A percentile compares a stretch with the other conserved stretches of the same genome.
These are phyloP conservation scores for Hyperopisus bebe DNA, from an alignment of 2,113 vertebrate species.

Conservation along the genomic window DNA sequence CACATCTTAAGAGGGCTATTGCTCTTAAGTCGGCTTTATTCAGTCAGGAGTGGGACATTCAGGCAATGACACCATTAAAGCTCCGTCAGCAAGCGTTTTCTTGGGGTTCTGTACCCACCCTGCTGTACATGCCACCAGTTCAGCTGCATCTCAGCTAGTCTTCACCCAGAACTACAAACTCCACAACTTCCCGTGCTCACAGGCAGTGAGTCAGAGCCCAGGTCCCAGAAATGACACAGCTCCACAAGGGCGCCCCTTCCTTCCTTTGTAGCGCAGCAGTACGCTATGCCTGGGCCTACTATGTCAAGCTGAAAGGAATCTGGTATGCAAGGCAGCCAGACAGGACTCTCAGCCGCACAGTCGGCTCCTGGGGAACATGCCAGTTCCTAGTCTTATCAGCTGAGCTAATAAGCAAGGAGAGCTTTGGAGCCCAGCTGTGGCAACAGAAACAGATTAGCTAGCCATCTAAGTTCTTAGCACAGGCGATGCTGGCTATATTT, in stretches of 20 bases:
- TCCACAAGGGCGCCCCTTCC: not conserved
- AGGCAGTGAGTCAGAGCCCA: not conserved
- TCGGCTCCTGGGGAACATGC: constrained; percentile 35
- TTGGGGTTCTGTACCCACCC: not conserved
- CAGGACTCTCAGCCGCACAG: constrained; percentile 35
- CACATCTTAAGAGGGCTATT: not conserved
- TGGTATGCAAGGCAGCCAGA: constrained; percentile 42
- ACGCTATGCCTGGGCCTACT: not conserved
- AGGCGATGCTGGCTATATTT: not conserved
- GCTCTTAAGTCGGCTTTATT: not conserved
- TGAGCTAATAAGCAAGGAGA: constrained; percentile 34
- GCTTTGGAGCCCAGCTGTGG: constrained; percentile 25
- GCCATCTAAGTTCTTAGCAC: not conserved
- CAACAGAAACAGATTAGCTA: constrained; percentile 30
- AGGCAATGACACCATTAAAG: not conserved
- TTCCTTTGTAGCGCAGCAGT: not conserved
- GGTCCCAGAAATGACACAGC: not conserved
- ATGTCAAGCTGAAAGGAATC: not conserved
- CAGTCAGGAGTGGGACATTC: not conserved
- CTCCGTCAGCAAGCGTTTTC: not conserved
- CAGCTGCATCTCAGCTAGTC: not conserved
- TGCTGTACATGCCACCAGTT: not conserved
- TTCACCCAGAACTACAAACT: not conserved
- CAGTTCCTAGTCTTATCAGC: constrained; percentile 46
- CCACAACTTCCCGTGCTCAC: not conserved